These are phyloP conservation scores for Catonia carolina DNA, from an alignment of 2,888 invertebrate species.

Conservation along the genomic window DNA sequence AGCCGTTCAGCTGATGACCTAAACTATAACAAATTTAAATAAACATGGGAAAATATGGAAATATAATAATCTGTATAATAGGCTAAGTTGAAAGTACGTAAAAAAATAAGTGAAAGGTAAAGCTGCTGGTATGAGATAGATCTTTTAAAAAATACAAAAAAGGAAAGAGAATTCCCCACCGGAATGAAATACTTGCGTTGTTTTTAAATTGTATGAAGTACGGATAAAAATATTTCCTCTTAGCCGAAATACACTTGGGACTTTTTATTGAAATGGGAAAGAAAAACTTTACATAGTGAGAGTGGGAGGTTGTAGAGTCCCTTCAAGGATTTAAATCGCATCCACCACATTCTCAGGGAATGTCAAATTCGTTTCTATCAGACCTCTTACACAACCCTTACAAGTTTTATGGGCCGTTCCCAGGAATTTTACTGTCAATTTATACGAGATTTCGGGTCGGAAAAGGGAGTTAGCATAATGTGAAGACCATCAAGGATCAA, in stretches of 20 bases:
- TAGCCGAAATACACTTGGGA: slow-evolving; percentile 1
- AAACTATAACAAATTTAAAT: too few relatives aligned
- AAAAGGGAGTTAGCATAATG: slow-evolving; percentile 39
- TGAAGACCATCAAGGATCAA: slow-evolving; percentile 30
- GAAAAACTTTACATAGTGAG: slow-evolving; percentile 4
- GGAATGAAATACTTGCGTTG: too few relatives aligned
- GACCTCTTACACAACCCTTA: slow-evolving; percentile 22
- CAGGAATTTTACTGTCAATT: slow-evolving; percentile 44
- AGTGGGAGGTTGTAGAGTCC: slow-evolving; percentile 3
- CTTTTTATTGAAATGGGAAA: slow-evolving; percentile 7
- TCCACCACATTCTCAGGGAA: slow-evolving; percentile 14
- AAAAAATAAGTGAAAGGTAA: too few relatives aligned
- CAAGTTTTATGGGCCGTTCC: slow-evolving; percentile 25
- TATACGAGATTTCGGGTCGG: slow-evolving; percentile 44
- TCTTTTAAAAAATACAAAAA: too few relatives aligned
- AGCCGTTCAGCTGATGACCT: too few relatives aligned
- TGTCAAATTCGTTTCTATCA: slow-evolving; percentile 15
- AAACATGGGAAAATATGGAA: too few relatives aligned
- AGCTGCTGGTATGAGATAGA: too few relatives aligned
- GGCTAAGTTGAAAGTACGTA: too few relatives aligned
- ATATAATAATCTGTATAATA: too few relatives aligned
- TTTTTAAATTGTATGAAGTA: too few relatives aligned
- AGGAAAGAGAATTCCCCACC: too few relatives aligned
- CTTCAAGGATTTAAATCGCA: slow-evolving; percentile 9
- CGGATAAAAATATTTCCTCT: background rate